Conservation (phyloP, 1,140 invertebrate species). For the Maconellicoccus hirsutus region DNA sequence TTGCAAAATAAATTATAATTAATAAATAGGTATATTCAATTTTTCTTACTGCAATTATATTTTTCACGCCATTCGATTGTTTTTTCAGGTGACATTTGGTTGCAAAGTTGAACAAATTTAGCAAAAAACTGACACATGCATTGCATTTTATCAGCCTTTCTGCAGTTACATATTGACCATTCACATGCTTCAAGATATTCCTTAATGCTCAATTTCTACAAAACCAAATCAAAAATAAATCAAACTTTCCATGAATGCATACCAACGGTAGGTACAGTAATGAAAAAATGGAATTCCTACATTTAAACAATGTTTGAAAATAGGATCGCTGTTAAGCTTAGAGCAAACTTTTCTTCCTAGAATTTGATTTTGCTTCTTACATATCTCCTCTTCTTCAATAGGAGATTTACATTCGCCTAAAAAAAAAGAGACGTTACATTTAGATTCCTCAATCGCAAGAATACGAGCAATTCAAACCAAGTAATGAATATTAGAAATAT, state of each 20-base stretch:
- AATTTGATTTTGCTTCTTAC: neutral
- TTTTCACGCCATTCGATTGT: neutral
- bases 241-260: no score
- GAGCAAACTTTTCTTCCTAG: neutral
- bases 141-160: neutral
- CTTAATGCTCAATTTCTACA: neutral
- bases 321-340: neutral
- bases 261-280: no score
- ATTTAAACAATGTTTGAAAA: neutral
- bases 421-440: neutral
- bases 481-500: neutral
- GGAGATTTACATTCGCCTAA: neutral
- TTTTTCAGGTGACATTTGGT: neutral
- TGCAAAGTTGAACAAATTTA: neutral
- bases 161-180: neutral
- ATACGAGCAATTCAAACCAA: neutral
- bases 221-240: no score
- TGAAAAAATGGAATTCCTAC: neutral
- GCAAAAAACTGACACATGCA: slow-evolving; percentile 6
- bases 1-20: neutral
- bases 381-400: neutral
- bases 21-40: slow-evolving; percentile 24
- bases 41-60: slow-evolving; percentile 7
- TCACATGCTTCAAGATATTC: neutral
- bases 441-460: neutral